These are phyloP conservation scores for Sesamia nonagrioides DNA, from an alignment of 1,140 invertebrate genomes.

Conservation along the genomic window DNA sequence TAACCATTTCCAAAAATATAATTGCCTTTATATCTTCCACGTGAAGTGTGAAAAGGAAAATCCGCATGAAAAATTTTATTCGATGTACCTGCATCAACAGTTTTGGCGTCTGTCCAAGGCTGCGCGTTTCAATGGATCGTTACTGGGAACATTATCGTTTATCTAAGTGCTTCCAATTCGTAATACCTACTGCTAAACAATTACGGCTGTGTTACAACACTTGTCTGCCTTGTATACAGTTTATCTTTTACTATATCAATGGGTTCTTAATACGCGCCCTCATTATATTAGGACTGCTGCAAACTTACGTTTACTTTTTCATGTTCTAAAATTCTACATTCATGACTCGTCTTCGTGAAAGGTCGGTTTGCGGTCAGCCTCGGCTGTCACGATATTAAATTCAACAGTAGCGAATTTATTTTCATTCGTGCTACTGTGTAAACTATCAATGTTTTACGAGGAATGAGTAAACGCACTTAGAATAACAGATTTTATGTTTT, in stretches of 20 bases:
- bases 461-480: constrained; percentile 5
- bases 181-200: constrained; percentile 38
- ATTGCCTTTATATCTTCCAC: background rate
- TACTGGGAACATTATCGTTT: constrained; percentile 60
- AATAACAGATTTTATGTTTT: constrained; percentile 13
- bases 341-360: constrained; percentile 42
- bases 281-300: background rate
- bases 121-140: constrained; percentile 63
- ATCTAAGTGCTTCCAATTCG: constrained; percentile 52
- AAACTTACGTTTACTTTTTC: constrained; percentile 12
- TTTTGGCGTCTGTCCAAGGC: constrained; percentile 63
- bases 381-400: constrained; percentile 24
- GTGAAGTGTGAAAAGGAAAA: constrained; percentile 28
- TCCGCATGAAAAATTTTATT: constrained; percentile 38
- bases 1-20: background rate
- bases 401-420: constrained; percentile 37
- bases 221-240: constrained; percentile 13
- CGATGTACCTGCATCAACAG: constrained; percentile 51
- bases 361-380: constrained; percentile 41
- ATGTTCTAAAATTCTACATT: constrained; percentile 46
- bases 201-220: constrained; percentile 45
- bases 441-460: constrained; percentile 27
- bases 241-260: constrained; percentile 37
- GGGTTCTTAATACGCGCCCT: constrained; percentile 20
- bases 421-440: constrained; percentile 40